Conservation (phyloP, 2,113 vertebrate genomes). For the Sinocyclocheilus anshuiensis region DNA sequence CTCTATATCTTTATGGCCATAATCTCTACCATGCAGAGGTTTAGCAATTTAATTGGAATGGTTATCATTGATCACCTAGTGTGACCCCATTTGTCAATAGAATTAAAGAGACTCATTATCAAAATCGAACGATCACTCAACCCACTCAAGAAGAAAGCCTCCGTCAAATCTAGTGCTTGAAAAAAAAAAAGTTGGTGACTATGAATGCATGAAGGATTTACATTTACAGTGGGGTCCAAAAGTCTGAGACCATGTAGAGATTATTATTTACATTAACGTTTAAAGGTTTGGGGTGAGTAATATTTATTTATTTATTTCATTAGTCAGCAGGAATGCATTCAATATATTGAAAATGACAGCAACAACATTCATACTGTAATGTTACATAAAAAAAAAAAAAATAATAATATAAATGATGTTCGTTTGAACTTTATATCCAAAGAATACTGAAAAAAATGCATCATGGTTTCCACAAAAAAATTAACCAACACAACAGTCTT, state of each 20-base stretch:
- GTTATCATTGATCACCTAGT: constrained; percentile 44
- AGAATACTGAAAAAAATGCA: no score
- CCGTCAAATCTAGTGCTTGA: neutral
- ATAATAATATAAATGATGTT: neutral
- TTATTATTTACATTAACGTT: neutral
- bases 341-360: neutral
- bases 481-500: no score
- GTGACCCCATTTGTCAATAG: constrained; percentile 43
- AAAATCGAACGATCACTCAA: constrained; percentile 35
- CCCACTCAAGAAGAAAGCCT: neutral
- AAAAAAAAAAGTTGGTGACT: neutral
- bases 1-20: constrained; percentile 48
- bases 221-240: neutral
- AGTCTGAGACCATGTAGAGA: neutral
- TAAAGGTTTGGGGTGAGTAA: neutral
- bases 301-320: neutral
- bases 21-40: constrained; percentile 46
- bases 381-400: no score
- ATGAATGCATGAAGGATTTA: neutral
- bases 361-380: no score
- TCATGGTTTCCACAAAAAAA: no score
- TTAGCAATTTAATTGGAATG: constrained; percentile 40
- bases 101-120: constrained; percentile 51
- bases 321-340: neutral
- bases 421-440: neutral